Base-by-base conservation (phyloP, 2,888 invertebrate genomes). In the Acheta domesticus region DNA sequence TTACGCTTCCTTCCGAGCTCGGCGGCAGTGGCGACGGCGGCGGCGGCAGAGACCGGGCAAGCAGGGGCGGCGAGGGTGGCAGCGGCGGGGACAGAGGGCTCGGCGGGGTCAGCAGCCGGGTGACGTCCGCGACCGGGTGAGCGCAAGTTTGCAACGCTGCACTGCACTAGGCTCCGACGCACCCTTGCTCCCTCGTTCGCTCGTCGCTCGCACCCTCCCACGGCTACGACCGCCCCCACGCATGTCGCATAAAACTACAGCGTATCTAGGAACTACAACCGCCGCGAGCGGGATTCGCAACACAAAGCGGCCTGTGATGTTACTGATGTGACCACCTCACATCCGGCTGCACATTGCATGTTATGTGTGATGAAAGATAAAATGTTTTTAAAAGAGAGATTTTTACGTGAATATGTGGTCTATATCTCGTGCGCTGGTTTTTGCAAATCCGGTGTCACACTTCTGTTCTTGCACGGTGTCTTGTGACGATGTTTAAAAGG, bases 271-370 rank as follows among this genome's bases (percentile, higher is more conserved):
- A 36, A 36, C 36, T 62, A 62, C 62, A 62, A 62, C 62, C 14
- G 62, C 62, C 62, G 62, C 62, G n/a, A n/a, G 62, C 62, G 62
- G 62, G n/a, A 62, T 62, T 62, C 14, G 62, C 62, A 62, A 36
- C 36, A 36, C 36, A 36, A 36, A 36, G 62, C 62, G 62, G 14
- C 14, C 62, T 19, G 62, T 62, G 16, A 62, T 62, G 62, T 62
- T 62, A 62, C 62, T 62, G 62, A 62, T 62, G 62, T 62, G 62
- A 12, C 16, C n/a, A n/a, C 16, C 62, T 14, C 62, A n/a, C 62
- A 19, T 62, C n/a, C 62, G 14, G 62, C 62, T 5, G 14, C 62
- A n/a, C 62, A 8, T 19, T 19, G 16, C 62, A 62, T 62, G 62
- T 62, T 62, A n/a, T n/a, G 62, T n/a, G 62, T 19, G 62, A 62